A percentile compares a stretch with the other conserved stretches of the same genome.
Conservation (phyloP, 1,140 invertebrate species). For the Leptinotarsa lineolata region DNA sequence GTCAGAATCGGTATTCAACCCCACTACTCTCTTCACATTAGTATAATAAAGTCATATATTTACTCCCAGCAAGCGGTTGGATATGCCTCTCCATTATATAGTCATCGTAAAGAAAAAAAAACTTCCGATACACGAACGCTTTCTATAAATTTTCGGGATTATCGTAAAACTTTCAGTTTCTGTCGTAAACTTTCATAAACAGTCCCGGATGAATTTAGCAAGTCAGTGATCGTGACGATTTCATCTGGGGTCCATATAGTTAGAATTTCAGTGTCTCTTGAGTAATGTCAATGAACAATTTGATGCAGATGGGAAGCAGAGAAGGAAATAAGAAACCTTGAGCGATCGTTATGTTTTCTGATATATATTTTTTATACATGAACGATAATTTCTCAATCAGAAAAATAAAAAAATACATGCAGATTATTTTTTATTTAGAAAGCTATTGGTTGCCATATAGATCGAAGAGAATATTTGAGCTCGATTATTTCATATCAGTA, state of each 20-base stretch:
- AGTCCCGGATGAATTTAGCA: slow-evolving; percentile 15
- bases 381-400: no score
- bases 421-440: no score
- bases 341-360: no score
- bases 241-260: slow-evolving; percentile 9
- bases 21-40: slow-evolving; percentile 36
- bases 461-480: no score
- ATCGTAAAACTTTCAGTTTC: slow-evolving; percentile 37
- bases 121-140: slow-evolving; percentile 30
- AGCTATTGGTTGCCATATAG: no score
- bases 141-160: slow-evolving; percentile 34
- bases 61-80: slow-evolving; percentile 22
- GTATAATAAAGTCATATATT: slow-evolving; percentile 43
- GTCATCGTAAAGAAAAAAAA: slow-evolving; percentile 27
- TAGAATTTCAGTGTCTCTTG: not conserved
- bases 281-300: not conserved
- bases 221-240: not conserved
- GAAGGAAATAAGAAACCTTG: not conserved
- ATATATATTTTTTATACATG: no score
- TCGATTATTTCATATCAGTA: no score
- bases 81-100: slow-evolving; percentile 29
- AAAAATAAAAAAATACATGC: no score
- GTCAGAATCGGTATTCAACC: slow-evolving; percentile 36
- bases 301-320: not conserved
- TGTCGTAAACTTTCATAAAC: slow-evolving; percentile 29